phyloP scores from a whole-genome alignment of 2,797 vertebrate genomes.

The Amniataba percoides region DNA sequence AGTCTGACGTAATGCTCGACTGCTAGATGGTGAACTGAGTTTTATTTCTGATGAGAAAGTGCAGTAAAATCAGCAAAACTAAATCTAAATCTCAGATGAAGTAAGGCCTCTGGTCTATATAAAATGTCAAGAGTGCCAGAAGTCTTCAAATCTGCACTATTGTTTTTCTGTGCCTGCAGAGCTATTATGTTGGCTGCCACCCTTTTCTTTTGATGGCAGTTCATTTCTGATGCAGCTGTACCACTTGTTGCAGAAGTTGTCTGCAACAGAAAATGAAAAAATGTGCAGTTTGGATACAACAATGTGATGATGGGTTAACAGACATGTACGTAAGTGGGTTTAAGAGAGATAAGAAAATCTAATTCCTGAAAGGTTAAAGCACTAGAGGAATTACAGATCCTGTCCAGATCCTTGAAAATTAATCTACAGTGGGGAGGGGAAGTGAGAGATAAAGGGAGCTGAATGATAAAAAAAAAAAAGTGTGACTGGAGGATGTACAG shows the following conservation, averaged over 20 bases:
- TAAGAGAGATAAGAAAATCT: conserved; percentile 14
- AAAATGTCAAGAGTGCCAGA: background rate
- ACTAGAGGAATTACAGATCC: background rate
- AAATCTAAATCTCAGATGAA: conserved; percentile 14
- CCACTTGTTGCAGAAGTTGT: conserved; percentile 11
- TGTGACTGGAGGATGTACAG: background rate
- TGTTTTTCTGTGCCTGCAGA: conserved; percentile 28
- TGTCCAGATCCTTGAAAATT: conserved; percentile 11
- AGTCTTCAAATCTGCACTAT: conserved; percentile 25
- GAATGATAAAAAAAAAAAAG: background rate
- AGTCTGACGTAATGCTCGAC: conserved; percentile 6
- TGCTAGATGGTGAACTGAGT: background rate
- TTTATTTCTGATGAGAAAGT: conserved; percentile 35
- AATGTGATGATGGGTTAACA: conserved; percentile 42
- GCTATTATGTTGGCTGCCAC: conserved; percentile 11
- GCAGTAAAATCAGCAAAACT: conserved; percentile 18
- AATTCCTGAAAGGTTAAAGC: conserved; percentile 34
- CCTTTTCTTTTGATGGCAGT: conserved; percentile 4
- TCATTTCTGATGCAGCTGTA: conserved; percentile 13
- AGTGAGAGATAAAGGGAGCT: background rate
- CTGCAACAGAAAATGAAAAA: conserved; percentile 37
- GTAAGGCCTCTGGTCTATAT: conserved; percentile 24
- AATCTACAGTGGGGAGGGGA: background rate
- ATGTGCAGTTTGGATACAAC: conserved; percentile 7
- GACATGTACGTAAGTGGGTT: conserved; percentile 2